Base-by-base conservation (phyloP, 2,888 invertebrate genomes). In the Luffia ferchaultella region DNA sequence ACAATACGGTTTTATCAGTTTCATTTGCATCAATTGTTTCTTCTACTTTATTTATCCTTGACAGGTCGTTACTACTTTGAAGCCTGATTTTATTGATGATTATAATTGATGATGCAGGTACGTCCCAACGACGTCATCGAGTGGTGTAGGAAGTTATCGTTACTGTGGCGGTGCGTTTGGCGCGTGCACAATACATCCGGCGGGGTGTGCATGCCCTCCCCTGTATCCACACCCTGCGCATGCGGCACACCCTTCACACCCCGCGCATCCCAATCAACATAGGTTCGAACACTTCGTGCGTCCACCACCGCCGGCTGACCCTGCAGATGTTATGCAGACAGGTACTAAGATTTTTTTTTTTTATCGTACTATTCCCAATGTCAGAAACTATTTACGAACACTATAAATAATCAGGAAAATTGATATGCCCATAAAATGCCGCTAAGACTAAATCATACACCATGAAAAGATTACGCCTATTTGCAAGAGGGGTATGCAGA, bases 151-250 rank as follows among this genome's bases (percentile, higher is more conserved):
- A 12, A 73, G 73, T 20, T 73, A 75, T 43, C 73, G 65, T 54
- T 82, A 85, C 64, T 84, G 86, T 55, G 86, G 84, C 60, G 78
- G 80, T 57, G 73, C 88, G 54, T 89, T 88, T 64, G 78, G 85
- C 53, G 75, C 85, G 50, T 93, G 93, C 68, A 88, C 91, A 50
- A 79, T 92, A 53, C 93, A 93, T 73, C 87, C 91, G 68, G 91
- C 91, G 54, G 86, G 89, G 52, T 93, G 93, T 78, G 86, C 87
- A 55, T 93, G 93, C 75, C 76, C 75, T 53, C 76, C 68, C 61
- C 67, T 75, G 71, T 88, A 72, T 80, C 76, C 70, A 60, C 86
- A 62, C 71, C 85, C 64, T 60, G 86, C 64, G 68, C 87, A 65
- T 68, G 86, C 66, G 59, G 85, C 74, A 63, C 70, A 85, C 67